Percentiles rank a stretch among this genome's conserved stretches.
These are phyloP conservation scores for Empis stercorea DNA, from an alignment of 2,888 invertebrate species.

Conservation along the genomic window DNA sequence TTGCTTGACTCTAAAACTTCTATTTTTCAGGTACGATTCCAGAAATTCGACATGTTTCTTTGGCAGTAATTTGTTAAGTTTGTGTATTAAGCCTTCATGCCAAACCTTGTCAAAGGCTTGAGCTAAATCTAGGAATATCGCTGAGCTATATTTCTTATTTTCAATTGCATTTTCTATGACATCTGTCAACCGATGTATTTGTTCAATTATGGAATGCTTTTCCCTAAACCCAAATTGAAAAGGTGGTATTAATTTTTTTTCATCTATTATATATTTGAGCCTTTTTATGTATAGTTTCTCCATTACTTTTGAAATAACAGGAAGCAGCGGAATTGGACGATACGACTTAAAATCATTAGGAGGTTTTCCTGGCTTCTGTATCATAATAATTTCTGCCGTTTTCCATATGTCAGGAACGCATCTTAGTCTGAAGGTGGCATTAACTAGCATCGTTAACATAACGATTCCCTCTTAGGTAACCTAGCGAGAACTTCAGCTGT, in stretches of 20 bases:
- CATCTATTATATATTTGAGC: conserved; percentile 9
- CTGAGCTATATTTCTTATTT: conserved; percentile 6
- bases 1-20: no score
- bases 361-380: conserved; percentile 16
- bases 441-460: no score
- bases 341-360: conserved; percentile 15
- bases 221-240: no score
- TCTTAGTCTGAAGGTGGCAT: conserved; percentile 7
- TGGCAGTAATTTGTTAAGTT: not conserved
- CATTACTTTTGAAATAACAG: conserved; percentile 10
- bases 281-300: no score
- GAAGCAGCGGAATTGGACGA: conserved; percentile 16
- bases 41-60: no score
- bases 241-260: not conserved
- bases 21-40: no score
- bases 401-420: conserved; percentile 3
- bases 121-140: conserved; percentile 7
- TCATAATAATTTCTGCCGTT: conserved; percentile 19
- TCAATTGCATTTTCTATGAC: conserved; percentile 6
- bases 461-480: no score
- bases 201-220: conserved; percentile 5
- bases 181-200: conserved; percentile 2
- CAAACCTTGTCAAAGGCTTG: conserved; percentile 8
- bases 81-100: conserved; percentile 5
- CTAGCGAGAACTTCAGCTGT: no score